Evolutionary conservation across 2,797 vertebrate species (phyloP).

Genomic region (Monodelphis domestica): DNA sequence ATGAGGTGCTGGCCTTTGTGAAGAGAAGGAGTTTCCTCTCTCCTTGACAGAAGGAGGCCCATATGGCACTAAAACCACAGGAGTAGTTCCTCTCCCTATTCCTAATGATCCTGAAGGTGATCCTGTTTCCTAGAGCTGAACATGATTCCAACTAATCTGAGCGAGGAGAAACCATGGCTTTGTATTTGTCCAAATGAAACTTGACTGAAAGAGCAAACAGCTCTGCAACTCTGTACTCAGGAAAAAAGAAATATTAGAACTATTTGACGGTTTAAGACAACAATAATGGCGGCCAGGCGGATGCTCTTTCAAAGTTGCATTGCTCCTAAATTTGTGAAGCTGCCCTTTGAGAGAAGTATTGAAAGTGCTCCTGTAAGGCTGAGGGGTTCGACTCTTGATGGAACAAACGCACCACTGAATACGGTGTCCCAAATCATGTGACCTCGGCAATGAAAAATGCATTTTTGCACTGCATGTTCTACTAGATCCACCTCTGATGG

Average conservation of each 20-base stretch:
- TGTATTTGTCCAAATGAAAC: neutral
- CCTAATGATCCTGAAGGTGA: neutral
- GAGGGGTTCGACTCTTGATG: neutral
- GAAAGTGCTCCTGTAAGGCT: neutral
- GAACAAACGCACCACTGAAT: neutral
- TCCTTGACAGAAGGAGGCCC: neutral
- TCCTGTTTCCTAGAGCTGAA: neutral
- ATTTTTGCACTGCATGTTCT: neutral
- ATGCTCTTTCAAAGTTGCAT: neutral
- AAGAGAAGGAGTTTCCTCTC: neutral
- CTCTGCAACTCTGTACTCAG: neutral
- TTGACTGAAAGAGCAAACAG: neutral
- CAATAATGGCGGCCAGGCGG: neutral
- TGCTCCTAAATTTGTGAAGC: neutral
- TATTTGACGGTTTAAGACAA: neutral
- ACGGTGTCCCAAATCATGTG: neutral
- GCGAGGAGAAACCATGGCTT: neutral
- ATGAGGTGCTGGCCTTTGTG: neutral
- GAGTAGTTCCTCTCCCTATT: neutral
- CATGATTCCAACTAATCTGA: neutral
- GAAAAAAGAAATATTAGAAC: neutral
- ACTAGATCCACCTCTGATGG: neutral
- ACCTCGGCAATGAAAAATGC: neutral
- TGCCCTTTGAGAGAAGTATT: neutral
- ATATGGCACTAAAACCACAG: neutral